Evolutionary conservation across 23 tunicate species (phyloP), one percentile per base, ranked within the genome.

Genomic region (Corella eumyota): DNA sequence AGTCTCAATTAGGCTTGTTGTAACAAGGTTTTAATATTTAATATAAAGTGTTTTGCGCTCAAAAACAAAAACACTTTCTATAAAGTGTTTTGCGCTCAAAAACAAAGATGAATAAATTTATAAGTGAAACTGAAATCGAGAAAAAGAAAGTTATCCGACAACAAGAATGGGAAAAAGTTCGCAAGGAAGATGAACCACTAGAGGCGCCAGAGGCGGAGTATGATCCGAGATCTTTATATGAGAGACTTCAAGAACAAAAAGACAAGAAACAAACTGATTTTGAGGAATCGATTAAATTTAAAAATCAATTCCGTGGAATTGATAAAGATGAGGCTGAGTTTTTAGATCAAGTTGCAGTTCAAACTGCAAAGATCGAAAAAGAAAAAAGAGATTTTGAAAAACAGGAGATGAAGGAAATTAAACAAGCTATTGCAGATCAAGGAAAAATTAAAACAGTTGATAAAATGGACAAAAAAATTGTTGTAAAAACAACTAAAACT

Each of bases 291-390:
- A 36, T 79, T 3, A 88, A 88, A 47, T 88, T 88, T 58, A 88
- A 88, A 54, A 88, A 88, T 68, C 96, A 88, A 44, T 88, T 88
- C 37, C 81, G 96, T 0, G 96, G 96, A 30, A 74, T 88, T 26
- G 73, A 88, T 46, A 60, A 88, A 68, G 80, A 73, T 62, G 96
- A 88, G 36, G 86, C 77, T 17, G 67, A 50, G 24, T 88, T 88
- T 50, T 35, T 88, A 30, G 72, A 68, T 15, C 40, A 45, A 15
- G 96, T 88, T 24, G 64, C 75, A 7, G 54, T 54, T 6, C 71
- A 62, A 46, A 45, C 73, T 15, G 26, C 50, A 0, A 55, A 79
- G 51, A 34, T 71, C 15, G 96, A 88, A 50, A 79, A 68, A 45
- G 55, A 79, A 34, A 72, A 68, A 56, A 50, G 54, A 4, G 69